Conservation (phyloP, 2,113 vertebrate genomes). For the Pipa parva region DNA sequence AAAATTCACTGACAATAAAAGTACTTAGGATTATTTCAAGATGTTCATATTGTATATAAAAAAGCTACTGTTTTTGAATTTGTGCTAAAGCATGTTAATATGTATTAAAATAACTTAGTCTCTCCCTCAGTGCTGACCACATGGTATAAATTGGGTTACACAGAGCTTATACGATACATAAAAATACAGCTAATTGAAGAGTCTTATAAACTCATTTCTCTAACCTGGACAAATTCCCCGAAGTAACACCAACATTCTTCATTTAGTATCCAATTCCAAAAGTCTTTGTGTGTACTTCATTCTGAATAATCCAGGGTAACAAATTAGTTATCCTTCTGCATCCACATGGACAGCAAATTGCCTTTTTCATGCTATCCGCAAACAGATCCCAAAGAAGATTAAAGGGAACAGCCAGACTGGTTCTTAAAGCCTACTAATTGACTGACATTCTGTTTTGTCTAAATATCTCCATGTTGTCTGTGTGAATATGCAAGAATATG, state of each 20-base stretch:
- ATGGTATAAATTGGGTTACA: neutral
- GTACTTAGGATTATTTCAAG: no score
- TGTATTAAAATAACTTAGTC: no score
- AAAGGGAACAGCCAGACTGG: slow-evolving; percentile 21
- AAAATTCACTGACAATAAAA: no score
- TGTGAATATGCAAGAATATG: no score
- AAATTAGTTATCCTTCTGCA: slow-evolving; percentile 13
- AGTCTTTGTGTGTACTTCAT: slow-evolving; percentile 21
- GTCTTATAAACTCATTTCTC: slow-evolving; percentile 2
- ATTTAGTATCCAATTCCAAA: neutral
- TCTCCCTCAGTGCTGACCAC: neutral
- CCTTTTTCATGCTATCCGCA: slow-evolving; percentile 24
- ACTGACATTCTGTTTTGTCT: slow-evolving; percentile 7
- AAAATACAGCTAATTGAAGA: neutral
- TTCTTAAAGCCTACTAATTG: slow-evolving; percentile 33
- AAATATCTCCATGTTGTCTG: no score
- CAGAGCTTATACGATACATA: neutral
- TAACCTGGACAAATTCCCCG: slow-evolving; percentile 32
- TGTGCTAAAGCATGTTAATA: no score
- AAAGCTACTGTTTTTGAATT: no score
- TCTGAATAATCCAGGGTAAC: slow-evolving; percentile 22
- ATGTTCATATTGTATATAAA: no score
- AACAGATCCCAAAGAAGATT: slow-evolving; percentile 39
- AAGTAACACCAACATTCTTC: slow-evolving; percentile 22
- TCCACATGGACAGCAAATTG: slow-evolving; percentile 32